These are phyloP conservation scores for Sciurus niger DNA, from an alignment of 2,113 vertebrate genomes.

Conservation along the genomic window DNA sequence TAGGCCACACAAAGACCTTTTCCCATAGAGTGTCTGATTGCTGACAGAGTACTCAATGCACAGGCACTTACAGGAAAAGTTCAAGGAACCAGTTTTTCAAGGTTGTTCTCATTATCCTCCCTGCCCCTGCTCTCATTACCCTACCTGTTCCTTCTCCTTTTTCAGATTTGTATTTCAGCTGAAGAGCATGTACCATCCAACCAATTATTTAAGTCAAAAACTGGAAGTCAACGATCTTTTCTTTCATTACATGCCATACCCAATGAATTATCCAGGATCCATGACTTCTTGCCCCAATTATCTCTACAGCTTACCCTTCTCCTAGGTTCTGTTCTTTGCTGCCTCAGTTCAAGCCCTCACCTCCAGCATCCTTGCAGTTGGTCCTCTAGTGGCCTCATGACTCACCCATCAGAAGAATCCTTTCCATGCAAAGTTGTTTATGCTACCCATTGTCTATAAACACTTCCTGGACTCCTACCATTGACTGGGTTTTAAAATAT, in stretches of 20 bases:
- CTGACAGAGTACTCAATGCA: not conserved
- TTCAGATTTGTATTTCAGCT: not conserved
- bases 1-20: not conserved
- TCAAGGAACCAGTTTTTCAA: not conserved
- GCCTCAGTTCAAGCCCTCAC: not conserved
- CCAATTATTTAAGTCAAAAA: not conserved
- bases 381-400: not conserved
- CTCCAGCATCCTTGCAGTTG: fast-evolving
- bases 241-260: not conserved
- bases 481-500: not conserved
- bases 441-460: not conserved
- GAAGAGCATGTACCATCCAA: not conserved
- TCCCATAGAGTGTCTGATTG: fast-evolving
- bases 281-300: not conserved
- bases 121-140: not conserved
- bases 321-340: not conserved
- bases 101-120: not conserved
- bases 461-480: not conserved
- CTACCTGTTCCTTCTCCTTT: not conserved
- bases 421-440: not conserved
- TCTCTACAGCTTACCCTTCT: not conserved
- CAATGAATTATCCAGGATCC: not conserved
- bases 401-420: not conserved
- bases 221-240: not conserved
- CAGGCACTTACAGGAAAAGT: not conserved